These are phyloP conservation scores for Zosterops lateralis DNA, from an alignment of 2,113 vertebrate species.

Conservation along the genomic window DNA sequence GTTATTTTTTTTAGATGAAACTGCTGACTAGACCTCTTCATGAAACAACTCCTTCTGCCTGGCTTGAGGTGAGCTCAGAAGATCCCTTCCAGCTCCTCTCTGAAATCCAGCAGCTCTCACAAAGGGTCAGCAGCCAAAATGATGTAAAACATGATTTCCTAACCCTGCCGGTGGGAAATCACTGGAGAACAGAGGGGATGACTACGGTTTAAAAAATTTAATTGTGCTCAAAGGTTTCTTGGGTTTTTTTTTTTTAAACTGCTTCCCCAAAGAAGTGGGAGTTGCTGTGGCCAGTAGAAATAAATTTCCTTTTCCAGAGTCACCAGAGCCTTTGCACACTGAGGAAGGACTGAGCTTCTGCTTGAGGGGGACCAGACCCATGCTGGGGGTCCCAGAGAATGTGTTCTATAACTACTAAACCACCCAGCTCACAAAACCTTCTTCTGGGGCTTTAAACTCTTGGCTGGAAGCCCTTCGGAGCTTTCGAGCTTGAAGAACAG, in stretches of 20 bases:
- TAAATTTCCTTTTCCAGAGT: not conserved
- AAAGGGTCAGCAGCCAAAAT: not conserved
- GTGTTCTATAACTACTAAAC: not conserved
- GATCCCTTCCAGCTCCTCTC: conserved; percentile 2
- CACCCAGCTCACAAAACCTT: not conserved
- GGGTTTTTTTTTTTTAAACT: too few species aligned
- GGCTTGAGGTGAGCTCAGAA: conserved; percentile 20
- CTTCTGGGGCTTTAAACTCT: not conserved
- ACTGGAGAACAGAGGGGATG: not conserved
- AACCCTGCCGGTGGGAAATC: conserved; percentile 21
- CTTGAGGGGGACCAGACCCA: fast-evolving
- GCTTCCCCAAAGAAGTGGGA: not conserved
- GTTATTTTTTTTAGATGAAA: not conserved
- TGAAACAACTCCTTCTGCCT: not conserved
- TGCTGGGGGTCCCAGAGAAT: fast-evolving
- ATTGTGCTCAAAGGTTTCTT: not conserved
- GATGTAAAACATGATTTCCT: conserved; percentile 8
- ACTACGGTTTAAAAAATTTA: not conserved
- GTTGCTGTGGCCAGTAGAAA: not conserved
- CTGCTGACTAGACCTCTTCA: not conserved
- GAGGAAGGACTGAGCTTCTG: not conserved
- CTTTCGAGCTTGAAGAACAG: conserved; percentile 5
- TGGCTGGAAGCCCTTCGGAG: not conserved
- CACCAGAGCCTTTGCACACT: not conserved
- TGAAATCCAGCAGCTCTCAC: not conserved